Percentiles rank a stretch among this genome's conserved stretches.
phyloP scores from a whole-genome alignment of 2,113 vertebrate species.

The Myanophis thanlyinensis region DNA sequence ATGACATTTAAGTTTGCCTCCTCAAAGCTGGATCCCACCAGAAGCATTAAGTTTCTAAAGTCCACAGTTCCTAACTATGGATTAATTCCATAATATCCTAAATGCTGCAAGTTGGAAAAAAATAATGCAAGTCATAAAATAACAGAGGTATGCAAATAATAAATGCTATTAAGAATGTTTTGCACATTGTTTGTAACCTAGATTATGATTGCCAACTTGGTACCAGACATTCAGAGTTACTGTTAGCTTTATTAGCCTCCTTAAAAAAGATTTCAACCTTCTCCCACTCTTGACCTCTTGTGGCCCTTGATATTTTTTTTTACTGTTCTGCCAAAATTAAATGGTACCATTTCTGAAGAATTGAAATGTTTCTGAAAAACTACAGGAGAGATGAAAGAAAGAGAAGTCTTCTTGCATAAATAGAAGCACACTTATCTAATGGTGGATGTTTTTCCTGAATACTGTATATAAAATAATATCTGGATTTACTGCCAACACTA shows the following conservation, averaged over 20 bases:
- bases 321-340: not conserved
- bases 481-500: not conserved
- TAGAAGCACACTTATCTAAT: not conserved
- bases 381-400: not conserved
- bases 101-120: not conserved
- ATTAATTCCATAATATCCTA: not conserved
- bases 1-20: not conserved
- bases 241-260: not conserved
- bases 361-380: not conserved
- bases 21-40: not conserved
- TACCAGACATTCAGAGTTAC: not conserved
- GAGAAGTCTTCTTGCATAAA: not conserved
- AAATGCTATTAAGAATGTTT: not conserved
- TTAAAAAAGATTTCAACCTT: not conserved
- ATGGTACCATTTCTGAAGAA: not conserved
- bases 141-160: not conserved
- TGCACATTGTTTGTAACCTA: not conserved
- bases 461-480: not conserved
- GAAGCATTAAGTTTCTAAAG: not conserved
- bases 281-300: not conserved
- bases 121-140: not conserved
- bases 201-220: not conserved
- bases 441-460: not conserved
- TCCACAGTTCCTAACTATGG: not conserved
- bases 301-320: not conserved